These are phyloP conservation scores for Butastur rufipennis DNA, from an alignment of 2,113 vertebrate genomes.

Conservation along the genomic window DNA sequence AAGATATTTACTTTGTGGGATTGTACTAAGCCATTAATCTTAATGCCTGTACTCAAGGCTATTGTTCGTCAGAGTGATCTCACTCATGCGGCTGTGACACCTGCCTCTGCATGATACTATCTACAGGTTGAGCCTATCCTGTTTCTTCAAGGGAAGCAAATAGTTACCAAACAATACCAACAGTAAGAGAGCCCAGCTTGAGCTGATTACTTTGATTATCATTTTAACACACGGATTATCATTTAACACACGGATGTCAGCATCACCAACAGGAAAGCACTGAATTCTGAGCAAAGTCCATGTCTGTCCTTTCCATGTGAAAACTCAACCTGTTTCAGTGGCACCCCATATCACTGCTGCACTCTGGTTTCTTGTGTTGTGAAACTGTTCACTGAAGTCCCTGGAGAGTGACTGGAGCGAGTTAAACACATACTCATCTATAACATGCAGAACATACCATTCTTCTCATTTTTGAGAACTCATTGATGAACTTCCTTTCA, in stretches of 20 bases:
- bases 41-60: not conserved
- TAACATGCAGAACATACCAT: fast-evolving
- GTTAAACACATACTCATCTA: not conserved
- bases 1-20: slow-evolving; percentile 69
- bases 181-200: not conserved
- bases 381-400: not conserved
- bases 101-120: not conserved
- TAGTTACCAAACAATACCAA: not conserved
- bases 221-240: not conserved
- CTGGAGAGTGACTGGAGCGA: not conserved
- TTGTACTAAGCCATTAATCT: slow-evolving; percentile 46
- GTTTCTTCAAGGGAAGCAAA: not conserved
- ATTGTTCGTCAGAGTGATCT: slow-evolving; percentile 42
- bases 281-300: not conserved
- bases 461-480: not conserved
- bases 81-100: not conserved
- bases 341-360: not conserved
- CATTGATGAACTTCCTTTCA: not conserved
- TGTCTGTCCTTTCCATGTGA: not conserved
- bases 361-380: not conserved
- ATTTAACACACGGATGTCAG: not conserved
- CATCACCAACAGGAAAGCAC: not conserved
- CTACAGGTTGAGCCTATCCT: not conserved
- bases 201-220: not conserved
- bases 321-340: not conserved